Conservation (phyloP, 2,888 invertebrate species). For the Lamproptera curius region DNA sequence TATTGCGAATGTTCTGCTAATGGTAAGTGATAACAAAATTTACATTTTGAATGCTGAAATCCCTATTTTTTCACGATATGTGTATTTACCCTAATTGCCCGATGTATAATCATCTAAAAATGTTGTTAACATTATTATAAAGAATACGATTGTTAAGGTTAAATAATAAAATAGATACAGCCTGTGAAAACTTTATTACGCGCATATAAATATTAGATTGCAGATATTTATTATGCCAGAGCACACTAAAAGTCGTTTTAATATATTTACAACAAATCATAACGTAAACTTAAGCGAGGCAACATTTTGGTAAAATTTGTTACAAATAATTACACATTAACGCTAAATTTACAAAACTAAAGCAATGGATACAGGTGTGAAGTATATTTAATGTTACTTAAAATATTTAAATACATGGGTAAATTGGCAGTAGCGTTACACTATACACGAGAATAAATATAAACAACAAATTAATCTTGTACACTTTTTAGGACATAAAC, state of each 20-base stretch:
- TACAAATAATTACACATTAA: slow-evolving; percentile 42
- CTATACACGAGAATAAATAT: slow-evolving; percentile 21
- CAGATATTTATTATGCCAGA: slow-evolving; percentile 65
- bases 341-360: slow-evolving; percentile 38
- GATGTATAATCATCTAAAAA: too few relatives aligned
- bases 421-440: slow-evolving; percentile 18
- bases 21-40: not conserved
- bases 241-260: slow-evolving; percentile 60
- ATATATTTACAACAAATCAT: slow-evolving; percentile 59
- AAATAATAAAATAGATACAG: slow-evolving; percentile 36
- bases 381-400: slow-evolving; percentile 6
- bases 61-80: too few relatives aligned
- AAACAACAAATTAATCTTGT: slow-evolving; percentile 40
- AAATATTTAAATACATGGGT: slow-evolving; percentile 15
- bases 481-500: slow-evolving; percentile 58
- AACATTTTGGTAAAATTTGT: slow-evolving; percentile 73
- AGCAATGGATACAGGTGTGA: slow-evolving; percentile 24
- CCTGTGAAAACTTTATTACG: slow-evolving; percentile 68
- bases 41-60: too few relatives aligned
- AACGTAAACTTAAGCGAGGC: slow-evolving; percentile 74
- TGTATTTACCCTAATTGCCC: too few relatives aligned
- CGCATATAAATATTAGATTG: slow-evolving; percentile 38
- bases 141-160: not conserved
- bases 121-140: too few relatives aligned
- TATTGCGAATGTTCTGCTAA: too few relatives aligned